Evolutionary conservation across 2,888 invertebrate genomes (phyloP), one percentile per base, ranked within the genome.

Genomic region (Ormia ochracea): DNA sequence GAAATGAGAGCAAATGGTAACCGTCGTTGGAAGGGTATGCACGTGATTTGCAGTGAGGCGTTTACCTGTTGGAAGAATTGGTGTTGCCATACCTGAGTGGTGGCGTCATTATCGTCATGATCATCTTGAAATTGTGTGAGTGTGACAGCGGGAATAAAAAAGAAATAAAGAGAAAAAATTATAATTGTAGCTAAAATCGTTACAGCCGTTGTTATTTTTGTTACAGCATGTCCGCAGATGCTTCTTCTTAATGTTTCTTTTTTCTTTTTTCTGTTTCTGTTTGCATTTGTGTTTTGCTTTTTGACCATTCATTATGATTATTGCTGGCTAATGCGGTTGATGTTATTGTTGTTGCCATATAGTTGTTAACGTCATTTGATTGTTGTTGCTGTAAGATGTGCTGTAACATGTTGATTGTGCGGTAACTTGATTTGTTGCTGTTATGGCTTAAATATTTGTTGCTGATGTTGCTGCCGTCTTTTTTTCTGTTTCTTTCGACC

Each of bases 281-380:
- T 56, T 73, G 23, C 21, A 36, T 61, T 52, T 61, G 38, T 45
- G 10, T 59, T 48, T 43, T 10, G 26, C 36, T 54, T 75, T 75
- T 63, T 83, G 82, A 78, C 77, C 81, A 74, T 58, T 72, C 56
- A 72, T 78, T 77, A 80, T 74, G 81, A 82, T 80, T 83, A 72
- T 66, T 72, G 80, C 61, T 63, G 56, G 78, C 54, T 78, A 66
- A 66, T 74, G 58, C 50, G 31, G 43, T 38, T 59, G 59, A 26
- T 73, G 26, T 59, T 66, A 69, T 59, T 68, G 68, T 61, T 70
- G 54, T 31, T 12, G 36, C n/a, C n/a, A n/a, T n/a, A n/a, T 54
- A 31, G 58, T 31, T 17, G 66, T 66, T 52, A 65, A 52, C 17
- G 58, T 65, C 75, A 54, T 26, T 41, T 38, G 61, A 45, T 61